A percentile compares a stretch with the other conserved stretches of the same genome.
phyloP scores from a whole-genome alignment of 2,888 invertebrate genomes.

The Amiota mariae region DNA sequence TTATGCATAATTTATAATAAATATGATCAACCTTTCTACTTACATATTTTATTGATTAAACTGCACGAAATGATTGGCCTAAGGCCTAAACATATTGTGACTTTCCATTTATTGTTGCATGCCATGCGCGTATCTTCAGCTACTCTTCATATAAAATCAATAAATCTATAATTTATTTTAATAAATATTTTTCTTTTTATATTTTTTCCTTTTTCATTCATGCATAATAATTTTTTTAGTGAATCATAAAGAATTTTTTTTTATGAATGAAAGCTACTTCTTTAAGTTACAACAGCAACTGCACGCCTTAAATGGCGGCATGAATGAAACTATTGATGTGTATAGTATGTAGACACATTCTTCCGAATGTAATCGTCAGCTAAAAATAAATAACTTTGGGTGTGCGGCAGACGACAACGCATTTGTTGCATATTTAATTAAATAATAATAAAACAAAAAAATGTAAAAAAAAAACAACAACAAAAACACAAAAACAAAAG shows the following conservation, averaged over 20 bases:
- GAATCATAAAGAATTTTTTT: background rate
- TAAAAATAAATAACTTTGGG: background rate
- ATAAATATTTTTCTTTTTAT: too few species aligned
- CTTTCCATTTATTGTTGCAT: conserved; percentile 9
- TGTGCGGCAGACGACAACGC: conserved; percentile 5
- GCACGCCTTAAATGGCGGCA: background rate
- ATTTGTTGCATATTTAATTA: conserved; percentile 14
- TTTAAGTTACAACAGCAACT: background rate
- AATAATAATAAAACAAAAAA: too few species aligned
- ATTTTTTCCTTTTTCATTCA: background rate
- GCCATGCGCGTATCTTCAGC: background rate
- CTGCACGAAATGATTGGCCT: too few species aligned
- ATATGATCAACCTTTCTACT: conserved; percentile 4
- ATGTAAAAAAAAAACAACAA: too few species aligned
- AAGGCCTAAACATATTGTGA: too few species aligned
- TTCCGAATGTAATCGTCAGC: background rate
- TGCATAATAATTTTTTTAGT: conserved; percentile 9
- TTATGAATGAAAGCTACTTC: conserved; percentile 24
- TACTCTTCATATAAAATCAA: background rate
- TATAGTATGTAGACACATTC: background rate
- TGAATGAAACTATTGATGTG: background rate
- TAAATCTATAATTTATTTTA: conserved; percentile 3
- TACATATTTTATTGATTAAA: too few species aligned
- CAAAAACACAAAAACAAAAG: too few species aligned
- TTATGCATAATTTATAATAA: background rate